Conservation (phyloP, 2,888 invertebrate genomes). For the Peribatodes rhomboidaria region DNA sequence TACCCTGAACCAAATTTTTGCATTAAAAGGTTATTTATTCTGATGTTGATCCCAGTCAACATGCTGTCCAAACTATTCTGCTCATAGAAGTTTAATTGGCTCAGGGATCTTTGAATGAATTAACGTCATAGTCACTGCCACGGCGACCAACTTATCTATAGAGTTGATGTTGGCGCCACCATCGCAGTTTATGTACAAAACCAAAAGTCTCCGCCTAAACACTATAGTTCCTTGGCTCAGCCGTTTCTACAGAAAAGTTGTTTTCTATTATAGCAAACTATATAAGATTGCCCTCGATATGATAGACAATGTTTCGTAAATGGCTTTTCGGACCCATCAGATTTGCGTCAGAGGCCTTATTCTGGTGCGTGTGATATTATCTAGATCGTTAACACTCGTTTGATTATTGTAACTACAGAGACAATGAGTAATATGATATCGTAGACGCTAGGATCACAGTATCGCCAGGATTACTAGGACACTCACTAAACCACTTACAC, state of each 20-base stretch:
- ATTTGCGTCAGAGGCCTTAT: no score
- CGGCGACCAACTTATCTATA: background rate
- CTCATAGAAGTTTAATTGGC: background rate
- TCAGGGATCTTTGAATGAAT: background rate
- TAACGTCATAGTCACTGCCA: background rate
- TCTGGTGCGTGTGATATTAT: no score
- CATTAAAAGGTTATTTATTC: no score
- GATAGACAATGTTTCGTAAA: background rate
- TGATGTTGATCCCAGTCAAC: background rate
- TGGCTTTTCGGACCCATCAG: background rate
- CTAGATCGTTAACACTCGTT: background rate
- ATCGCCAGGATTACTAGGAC: no score
- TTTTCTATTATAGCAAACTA: background rate
- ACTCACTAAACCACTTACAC: no score
- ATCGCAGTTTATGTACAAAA: background rate
- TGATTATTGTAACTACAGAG: background rate
- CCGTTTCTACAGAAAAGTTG: background rate
- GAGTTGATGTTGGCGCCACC: background rate
- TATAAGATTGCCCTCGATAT: background rate
- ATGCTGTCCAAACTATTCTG: constrained; percentile 1
- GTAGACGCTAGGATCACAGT: no score
- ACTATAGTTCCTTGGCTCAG: background rate
- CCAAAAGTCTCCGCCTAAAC: background rate
- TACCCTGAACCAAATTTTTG: no score
- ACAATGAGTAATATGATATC: no score